Evolutionary conservation across 2,888 invertebrate genomes (phyloP), one percentile per base, ranked within the genome.

Genomic region (Serripes groenlandicus): DNA sequence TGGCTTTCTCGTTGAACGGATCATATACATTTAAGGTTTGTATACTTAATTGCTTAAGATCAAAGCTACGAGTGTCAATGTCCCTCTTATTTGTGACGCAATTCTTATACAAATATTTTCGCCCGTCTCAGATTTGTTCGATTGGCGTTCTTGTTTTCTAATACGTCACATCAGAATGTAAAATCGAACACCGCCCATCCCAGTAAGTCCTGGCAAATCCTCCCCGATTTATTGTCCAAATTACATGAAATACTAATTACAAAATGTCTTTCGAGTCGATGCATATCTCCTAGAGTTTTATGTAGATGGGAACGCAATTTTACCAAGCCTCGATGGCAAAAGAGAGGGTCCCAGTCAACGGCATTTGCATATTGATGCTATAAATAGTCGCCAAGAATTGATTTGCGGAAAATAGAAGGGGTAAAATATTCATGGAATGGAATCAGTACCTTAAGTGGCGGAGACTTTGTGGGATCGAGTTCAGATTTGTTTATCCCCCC

Each of bases 211-310:
- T 34, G 56, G 49, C 75, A 82, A 85, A 85, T 82, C 82, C 82
- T 34, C 18, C 42, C 56, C 64, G 82, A 85, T 82, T 85, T 85
- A 82, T 79, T 77, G 68, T 75, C 60, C 60, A 75, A 76, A 77
- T 82, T 79, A 82, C 85, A 85, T 77, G 85, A 82, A 85, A 77
- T 80, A 79, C 81, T 85, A 85, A 85, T 82, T 82, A 85, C 80
- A 52, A 75, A 68, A 35, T 32, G 73, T 34, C 69, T 73, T 81
- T 30, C 58, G 54, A 26, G 60, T 35, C 56, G 85, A 85, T 85
- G 78, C 81, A 85, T 82, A 85, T 85, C 81, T 60, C 42, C 68
- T 28, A 34, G 28, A 52, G 66, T 68, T 68, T 75, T 75, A 75
- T 64, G 76, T 49, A 70, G 70, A 60, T 74, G 70, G 66, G 28